Evolutionary conservation across 2,113 vertebrate genomes (phyloP).

Genomic region (Gadus chalcogrammus): DNA sequence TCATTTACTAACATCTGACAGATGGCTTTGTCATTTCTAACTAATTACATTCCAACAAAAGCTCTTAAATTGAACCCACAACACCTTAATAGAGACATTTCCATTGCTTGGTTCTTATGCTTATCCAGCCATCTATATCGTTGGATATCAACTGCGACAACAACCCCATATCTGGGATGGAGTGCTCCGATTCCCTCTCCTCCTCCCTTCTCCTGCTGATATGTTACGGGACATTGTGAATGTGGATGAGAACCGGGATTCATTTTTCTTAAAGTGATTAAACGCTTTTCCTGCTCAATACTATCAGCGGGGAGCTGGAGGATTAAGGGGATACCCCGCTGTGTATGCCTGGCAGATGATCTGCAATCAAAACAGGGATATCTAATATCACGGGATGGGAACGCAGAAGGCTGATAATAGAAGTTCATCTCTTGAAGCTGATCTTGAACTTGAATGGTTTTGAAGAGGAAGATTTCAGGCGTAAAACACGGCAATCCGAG

Average conservation of each 20-base stretch:
- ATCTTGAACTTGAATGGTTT: too few species aligned
- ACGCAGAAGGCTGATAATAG: too few species aligned
- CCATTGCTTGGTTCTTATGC: slow-evolving; percentile 20
- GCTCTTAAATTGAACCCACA: too few species aligned
- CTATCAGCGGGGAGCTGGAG: background rate
- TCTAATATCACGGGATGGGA: too few species aligned
- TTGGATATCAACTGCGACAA: slow-evolving; percentile 19
- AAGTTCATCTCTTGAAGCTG: too few species aligned
- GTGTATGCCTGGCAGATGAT: too few species aligned
- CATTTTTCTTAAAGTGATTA: slow-evolving; percentile 15
- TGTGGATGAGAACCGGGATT: background rate
- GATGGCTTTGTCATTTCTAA: too few species aligned
- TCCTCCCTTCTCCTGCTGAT: slow-evolving; percentile 10
- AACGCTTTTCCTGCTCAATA: slow-evolving; percentile 8
- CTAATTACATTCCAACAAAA: too few species aligned
- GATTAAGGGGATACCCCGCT: background rate
- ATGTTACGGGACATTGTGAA: background rate
- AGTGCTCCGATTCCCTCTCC: slow-evolving; percentile 16
- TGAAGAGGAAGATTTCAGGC: too few species aligned
- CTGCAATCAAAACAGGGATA: too few species aligned
- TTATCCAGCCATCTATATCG: slow-evolving; percentile 40
- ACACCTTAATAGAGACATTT: slow-evolving; percentile 23
- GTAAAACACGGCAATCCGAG: too few species aligned
- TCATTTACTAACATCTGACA: too few species aligned
- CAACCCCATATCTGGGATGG: slow-evolving; percentile 19